Conservation (phyloP, 2,888 invertebrate genomes). For the Eristalinus aeneus region DNA sequence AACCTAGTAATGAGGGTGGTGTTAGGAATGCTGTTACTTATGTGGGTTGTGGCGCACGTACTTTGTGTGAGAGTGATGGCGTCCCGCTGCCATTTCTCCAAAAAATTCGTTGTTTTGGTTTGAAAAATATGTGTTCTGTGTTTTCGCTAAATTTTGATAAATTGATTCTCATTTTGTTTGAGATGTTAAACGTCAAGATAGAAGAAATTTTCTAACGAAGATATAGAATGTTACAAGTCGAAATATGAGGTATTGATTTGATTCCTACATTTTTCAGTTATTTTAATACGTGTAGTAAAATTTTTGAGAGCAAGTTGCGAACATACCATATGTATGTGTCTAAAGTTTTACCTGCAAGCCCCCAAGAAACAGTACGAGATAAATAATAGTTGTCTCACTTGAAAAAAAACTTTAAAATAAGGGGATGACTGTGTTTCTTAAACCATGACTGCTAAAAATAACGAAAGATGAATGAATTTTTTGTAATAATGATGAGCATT, state of each 20-base stretch:
- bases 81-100: background rate
- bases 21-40: background rate
- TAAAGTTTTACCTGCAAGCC: no score
- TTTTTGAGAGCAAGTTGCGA: background rate
- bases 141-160: background rate
- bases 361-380: no score
- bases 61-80: background rate
- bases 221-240: background rate
- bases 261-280: background rate
- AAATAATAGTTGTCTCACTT: no score
- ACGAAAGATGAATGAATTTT: no score
- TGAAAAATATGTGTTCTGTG: background rate
- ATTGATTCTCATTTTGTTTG: background rate
- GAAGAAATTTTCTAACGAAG: no score
- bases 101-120: background rate
- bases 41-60: background rate
- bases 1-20: background rate
- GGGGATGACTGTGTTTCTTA: no score
- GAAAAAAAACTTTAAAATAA: no score
- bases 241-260: background rate
- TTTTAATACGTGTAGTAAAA: no score
- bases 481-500: no score
- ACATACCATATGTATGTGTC: no score
- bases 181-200: background rate
- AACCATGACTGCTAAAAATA: no score